These are phyloP conservation scores for Oryctes rhinoceros DNA, from an alignment of 1,140 invertebrate genomes.

Conservation along the genomic window DNA sequence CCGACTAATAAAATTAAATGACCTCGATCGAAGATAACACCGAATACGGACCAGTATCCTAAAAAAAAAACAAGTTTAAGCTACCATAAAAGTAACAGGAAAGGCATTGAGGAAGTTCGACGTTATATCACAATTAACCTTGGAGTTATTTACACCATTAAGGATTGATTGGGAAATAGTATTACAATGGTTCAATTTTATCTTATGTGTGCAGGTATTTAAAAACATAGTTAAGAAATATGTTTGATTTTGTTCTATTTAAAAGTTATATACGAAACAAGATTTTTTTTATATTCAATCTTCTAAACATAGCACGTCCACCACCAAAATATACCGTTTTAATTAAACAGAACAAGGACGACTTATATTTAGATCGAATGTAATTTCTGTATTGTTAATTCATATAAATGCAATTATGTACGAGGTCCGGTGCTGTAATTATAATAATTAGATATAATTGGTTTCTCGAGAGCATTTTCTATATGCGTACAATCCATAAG, in stretches of 20 bases:
- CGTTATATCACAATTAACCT: constrained; percentile 19
- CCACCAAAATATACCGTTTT: not conserved
- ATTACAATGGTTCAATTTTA: too few relatives aligned
- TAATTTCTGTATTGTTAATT: not conserved
- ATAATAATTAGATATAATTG: constrained; percentile 3
- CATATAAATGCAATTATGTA: not conserved
- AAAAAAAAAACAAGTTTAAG: constrained; percentile 2
- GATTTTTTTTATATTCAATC: too few relatives aligned
- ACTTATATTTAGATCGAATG: not conserved
- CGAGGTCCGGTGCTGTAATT: not conserved
- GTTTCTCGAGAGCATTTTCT: not conserved
- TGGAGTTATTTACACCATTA: constrained; percentile 25
- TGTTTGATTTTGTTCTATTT: too few relatives aligned
- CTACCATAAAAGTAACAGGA: not conserved
- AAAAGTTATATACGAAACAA: too few relatives aligned
- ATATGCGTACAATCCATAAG: too few relatives aligned
- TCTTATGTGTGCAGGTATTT: too few relatives aligned
- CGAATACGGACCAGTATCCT: not conserved
- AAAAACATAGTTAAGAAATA: too few relatives aligned
- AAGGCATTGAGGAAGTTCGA: constrained; percentile 25
- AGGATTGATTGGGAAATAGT: not conserved
- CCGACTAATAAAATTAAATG: not conserved
- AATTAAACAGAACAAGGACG: not conserved
- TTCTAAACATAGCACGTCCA: too few relatives aligned
- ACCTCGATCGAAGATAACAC: constrained; percentile 13